These are phyloP conservation scores for Pseudorasbora parva DNA, from an alignment of 2,113 vertebrate genomes.

Conservation along the genomic window DNA sequence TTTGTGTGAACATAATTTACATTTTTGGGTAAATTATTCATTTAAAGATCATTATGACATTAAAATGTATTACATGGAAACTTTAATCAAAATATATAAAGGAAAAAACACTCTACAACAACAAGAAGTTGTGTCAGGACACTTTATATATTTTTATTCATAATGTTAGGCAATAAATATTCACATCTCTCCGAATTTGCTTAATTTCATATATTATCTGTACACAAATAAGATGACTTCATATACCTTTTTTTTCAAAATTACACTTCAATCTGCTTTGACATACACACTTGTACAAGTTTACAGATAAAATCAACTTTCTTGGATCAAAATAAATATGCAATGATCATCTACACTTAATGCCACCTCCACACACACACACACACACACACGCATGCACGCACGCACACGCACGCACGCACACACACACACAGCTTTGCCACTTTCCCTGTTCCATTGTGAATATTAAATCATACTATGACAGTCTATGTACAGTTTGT, in stretches of 20 bases:
- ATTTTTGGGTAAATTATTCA: no score
- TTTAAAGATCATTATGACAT: no score
- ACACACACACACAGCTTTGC: conserved; percentile 53
- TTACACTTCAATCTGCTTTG: conserved; percentile 51
- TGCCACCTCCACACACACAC: conserved; percentile 38
- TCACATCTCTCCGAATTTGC: conserved; percentile 74
- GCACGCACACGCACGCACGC: conserved; percentile 53
- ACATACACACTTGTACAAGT: conserved; percentile 55
- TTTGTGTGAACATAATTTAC: neutral
- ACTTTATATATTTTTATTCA: conserved; percentile 75
- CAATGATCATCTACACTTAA: conserved; percentile 53
- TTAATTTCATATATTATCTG: conserved; percentile 72
- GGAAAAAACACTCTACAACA: conserved; percentile 7
- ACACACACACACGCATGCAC: conserved; percentile 10
- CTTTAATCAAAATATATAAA: no score
- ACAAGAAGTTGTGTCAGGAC: conserved; percentile 64
- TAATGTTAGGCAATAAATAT: conserved; percentile 78
- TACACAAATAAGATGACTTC: conserved; percentile 66
- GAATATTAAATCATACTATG: conserved; percentile 61
- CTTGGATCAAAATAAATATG: conserved; percentile 58
- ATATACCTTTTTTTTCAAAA: conserved; percentile 47
- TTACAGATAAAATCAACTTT: conserved; percentile 48
- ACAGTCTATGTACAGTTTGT: conserved; percentile 76
- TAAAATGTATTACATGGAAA: no score
- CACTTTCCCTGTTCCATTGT: conserved; percentile 60